Base-by-base conservation (phyloP, 2,888 invertebrate genomes). In the Chloromyia formosa region DNA sequence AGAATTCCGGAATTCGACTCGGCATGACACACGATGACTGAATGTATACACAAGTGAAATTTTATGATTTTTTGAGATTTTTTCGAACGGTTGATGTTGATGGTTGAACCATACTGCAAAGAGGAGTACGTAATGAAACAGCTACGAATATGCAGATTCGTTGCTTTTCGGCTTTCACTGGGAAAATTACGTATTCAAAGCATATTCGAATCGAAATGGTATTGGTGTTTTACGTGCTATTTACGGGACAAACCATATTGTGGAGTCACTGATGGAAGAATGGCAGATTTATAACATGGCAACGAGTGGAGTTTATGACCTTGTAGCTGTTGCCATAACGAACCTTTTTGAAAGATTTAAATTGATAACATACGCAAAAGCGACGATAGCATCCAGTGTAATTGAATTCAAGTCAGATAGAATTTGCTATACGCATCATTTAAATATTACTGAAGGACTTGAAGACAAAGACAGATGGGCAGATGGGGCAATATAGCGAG, bases 251-350 rank as follows among this genome's bases (percentile, higher is more conserved):
- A 16, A 49, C 16, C 4, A 14, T 27, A 53, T 60, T 60, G 22
- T 4, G 45, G 16, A 14, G 23, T 42, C 23, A 27, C 35, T 20
- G 45, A 22, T 49, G 66, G 49, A 66, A n/a, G 45, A 45, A 66
- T 49, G 23, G 1, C 45, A 49, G 66, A 66, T 66, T 66, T 66
- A 66, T 66, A 42, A 9, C 22, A 49, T 49, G 66, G 66, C 23
- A 66, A 45, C 66, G 66, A 66, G 22, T 66, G 66, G 66, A 66
- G 66, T 45, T 66, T 66, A 45, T 49, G 66, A 66, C 23, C 66
- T 27, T 66, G 9, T 22, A 45, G 45, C 66, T 45, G 66, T 14
- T 66, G 49, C 45, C 66, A 66, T 42, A 62, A 62, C 49, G 22
- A 66, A n/a, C 14, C 22, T 66, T 66, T 40, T 14, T 45, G 1